Conservation (phyloP, 1,140 invertebrate genomes). For the Diplogasteroides magnus region DNA sequence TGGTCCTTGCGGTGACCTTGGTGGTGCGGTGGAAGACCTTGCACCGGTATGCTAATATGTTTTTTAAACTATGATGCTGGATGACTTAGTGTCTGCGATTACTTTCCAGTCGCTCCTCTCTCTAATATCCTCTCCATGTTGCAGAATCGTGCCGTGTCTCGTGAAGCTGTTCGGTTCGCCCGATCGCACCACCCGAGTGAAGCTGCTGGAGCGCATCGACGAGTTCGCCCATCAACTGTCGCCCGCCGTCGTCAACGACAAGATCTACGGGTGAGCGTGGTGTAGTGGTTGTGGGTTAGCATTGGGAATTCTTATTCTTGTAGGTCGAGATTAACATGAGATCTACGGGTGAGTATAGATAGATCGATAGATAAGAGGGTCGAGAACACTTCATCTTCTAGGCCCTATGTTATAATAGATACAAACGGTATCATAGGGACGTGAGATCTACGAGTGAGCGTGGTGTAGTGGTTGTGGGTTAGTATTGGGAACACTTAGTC, state of each 20-base stretch:
- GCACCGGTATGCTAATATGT: no score
- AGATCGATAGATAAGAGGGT: no score
- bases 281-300: background rate
- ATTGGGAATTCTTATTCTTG: background rate
- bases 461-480: background rate
- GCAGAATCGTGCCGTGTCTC: slow-evolving; percentile 85
- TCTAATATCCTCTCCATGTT: background rate
- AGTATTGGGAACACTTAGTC: background rate
- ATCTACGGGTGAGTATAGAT: no score
- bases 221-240: slow-evolving; percentile 49
- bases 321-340: no score
- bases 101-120: no score
- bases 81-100: no score
- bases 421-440: no score
- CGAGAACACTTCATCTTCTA: no score
- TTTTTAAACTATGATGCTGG: no score
- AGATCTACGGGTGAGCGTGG: slow-evolving; percentile 45
- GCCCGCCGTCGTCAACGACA: slow-evolving; percentile 50
- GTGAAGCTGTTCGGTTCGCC: slow-evolving; percentile 91
- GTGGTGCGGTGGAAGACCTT: no score
- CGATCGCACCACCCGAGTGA: slow-evolving; percentile 84
- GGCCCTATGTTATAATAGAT: no score
- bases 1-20: no score
- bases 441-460: slow-evolving; percentile 48
- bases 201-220: slow-evolving; percentile 76